Percentiles rank a stretch among this genome's conserved stretches.
Evolutionary conservation across 1,140 invertebrate genomes (phyloP).

Genomic region (Augochlora pura): DNA sequence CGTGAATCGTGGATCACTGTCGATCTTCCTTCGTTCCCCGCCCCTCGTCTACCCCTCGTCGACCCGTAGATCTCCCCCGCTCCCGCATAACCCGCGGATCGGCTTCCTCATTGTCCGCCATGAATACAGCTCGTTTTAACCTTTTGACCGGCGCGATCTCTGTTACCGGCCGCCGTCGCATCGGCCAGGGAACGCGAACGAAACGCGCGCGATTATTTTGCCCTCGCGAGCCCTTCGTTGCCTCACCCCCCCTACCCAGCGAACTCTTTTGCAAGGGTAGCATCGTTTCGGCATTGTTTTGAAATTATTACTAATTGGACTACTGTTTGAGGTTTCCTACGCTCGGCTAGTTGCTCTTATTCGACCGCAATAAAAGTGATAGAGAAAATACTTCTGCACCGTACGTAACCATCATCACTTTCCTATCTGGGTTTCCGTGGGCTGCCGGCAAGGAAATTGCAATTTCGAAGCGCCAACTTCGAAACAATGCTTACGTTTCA

Average conservation of each 20-base stretch:
- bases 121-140: conserved; percentile 35
- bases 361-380: background rate
- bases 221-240: background rate
- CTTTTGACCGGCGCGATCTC: conserved; percentile 24
- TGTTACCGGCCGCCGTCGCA: background rate
- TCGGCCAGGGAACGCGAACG: background rate
- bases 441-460: no score
- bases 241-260: no score
- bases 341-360: background rate
- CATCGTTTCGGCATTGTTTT: conserved; percentile 34
- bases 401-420: no score
- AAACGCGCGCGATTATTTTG: conserved; percentile 34
- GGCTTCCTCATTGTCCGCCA: conserved; percentile 48
- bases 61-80: background rate
- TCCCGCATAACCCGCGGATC: conserved; percentile 14
- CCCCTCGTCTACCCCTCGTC: background rate
- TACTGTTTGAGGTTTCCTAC: conserved; percentile 16
- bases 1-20: conserved; percentile 36
- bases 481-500: no score
- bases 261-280: background rate
- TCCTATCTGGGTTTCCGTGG: no score
- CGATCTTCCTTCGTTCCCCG: conserved; percentile 32
- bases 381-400: background rate
- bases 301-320: conserved; percentile 57
- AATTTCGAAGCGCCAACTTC: no score